phyloP scores from a whole-genome alignment of 1,140 invertebrate genomes.

The Orchesella cincta region DNA sequence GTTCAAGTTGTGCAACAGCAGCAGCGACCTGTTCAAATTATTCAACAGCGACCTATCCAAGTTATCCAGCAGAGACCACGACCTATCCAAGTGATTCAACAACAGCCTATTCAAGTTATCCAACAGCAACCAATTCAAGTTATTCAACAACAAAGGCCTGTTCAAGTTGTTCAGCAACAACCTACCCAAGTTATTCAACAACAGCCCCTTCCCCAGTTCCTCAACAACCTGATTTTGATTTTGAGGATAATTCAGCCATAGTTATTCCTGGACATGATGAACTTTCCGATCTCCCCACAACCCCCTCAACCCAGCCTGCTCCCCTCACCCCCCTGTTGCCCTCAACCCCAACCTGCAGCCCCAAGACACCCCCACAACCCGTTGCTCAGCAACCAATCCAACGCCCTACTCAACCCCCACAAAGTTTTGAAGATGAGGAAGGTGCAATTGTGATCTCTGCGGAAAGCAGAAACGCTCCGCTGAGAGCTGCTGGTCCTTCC shows the following conservation, averaged over 20 bases:
- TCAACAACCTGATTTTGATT: too few species aligned
- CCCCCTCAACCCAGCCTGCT: neutral
- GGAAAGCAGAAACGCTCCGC: neutral
- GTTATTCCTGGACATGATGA: neutral
- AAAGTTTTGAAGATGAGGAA: slow-evolving; percentile 1
- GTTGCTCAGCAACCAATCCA: neutral
- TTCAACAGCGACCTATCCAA: neutral
- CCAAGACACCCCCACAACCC: neutral
- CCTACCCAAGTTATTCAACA: neutral
- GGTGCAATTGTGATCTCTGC: slow-evolving; percentile 11
- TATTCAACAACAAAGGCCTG: slow-evolving; percentile 13
- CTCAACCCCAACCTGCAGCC: neutral
- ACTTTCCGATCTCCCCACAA: neutral
- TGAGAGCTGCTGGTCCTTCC: neutral
- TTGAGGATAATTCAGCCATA: neutral
- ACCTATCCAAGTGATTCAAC: neutral
- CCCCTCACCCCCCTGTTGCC: neutral
- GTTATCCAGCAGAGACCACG: slow-evolving; percentile 7
- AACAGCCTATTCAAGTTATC: neutral
- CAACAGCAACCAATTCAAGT: neutral
- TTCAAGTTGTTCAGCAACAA: neutral
- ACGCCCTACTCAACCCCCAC: neutral
- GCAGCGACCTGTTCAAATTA: neutral
- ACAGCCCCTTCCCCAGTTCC: neutral
- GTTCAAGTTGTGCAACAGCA: neutral